Conservation (phyloP, 2,113 vertebrate genomes). For the Callionymus lyra region DNA sequence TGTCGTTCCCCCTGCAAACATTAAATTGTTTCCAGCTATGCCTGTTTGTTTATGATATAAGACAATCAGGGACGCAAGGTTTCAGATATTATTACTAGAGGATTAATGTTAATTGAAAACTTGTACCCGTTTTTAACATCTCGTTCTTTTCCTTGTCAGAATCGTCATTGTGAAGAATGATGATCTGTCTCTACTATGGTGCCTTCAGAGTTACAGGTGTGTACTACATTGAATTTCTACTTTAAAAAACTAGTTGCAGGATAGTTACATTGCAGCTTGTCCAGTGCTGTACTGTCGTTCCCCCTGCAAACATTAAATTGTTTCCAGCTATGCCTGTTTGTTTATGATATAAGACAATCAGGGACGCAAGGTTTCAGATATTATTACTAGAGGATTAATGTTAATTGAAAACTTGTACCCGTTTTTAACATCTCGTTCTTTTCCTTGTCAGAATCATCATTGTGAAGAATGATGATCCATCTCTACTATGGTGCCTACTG, state of each 20-base stretch:
- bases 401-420: neutral
- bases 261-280: constrained; percentile 53
- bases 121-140: neutral
- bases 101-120: neutral
- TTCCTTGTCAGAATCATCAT: constrained; percentile 69
- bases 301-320: constrained; percentile 61
- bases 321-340: constrained; percentile 62
- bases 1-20: constrained; percentile 70
- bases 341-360: constrained; percentile 14
- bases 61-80: constrained; percentile 57
- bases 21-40: constrained; percentile 56
- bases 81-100: constrained; percentile 37
- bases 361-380: constrained; percentile 66
- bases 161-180: neutral
- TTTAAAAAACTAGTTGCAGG: constrained; percentile 38
- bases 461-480: neutral
- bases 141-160: constrained; percentile 82
- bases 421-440: constrained; percentile 61
- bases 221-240: too few relatives aligned
- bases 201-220: too few relatives aligned
- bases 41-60: constrained; percentile 35
- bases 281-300: constrained; percentile 61
- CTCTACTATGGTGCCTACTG: too few relatives aligned
- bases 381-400: fast-evolving
- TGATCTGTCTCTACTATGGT: too few relatives aligned